Conservation (phyloP, 2,113 vertebrate species). For the Elanus axillaris region DNA sequence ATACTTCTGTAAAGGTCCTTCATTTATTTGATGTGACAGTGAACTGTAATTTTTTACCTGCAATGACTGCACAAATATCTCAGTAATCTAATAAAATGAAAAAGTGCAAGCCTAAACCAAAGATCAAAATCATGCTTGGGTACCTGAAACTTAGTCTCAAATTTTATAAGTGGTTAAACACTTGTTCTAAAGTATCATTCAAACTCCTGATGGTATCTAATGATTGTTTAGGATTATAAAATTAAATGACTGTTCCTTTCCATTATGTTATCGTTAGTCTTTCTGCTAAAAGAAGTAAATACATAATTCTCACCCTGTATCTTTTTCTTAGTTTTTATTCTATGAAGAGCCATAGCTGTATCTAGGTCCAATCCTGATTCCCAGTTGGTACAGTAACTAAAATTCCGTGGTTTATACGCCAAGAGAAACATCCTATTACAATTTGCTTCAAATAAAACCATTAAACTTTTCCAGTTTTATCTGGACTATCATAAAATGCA, state of each 20-base stretch:
- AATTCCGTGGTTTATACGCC: neutral
- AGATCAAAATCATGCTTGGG: neutral
- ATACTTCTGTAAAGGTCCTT: neutral
- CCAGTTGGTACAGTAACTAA: neutral
- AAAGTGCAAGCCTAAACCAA: neutral
- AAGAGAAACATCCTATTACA: neutral
- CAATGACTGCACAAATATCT: neutral
- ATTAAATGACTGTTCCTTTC: neutral
- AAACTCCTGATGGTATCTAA: neutral
- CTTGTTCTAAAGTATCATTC: neutral
- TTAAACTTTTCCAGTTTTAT: neutral
- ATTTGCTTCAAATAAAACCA: neutral
- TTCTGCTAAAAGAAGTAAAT: neutral
- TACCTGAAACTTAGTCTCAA: neutral
- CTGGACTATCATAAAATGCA: neutral
- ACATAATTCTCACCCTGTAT: rapidly evolving
- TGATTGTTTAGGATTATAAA: neutral
- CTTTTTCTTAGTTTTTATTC: neutral
- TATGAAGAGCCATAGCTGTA: neutral
- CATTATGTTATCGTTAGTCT: neutral
- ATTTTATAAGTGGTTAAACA: neutral
- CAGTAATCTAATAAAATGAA: neutral
- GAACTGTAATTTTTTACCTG: neutral
- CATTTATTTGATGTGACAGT: neutral
- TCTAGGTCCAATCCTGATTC: neutral